These are phyloP conservation scores for Sesamia nonagrioides DNA, from an alignment of 1,140 invertebrate genomes.

Conservation along the genomic window DNA sequence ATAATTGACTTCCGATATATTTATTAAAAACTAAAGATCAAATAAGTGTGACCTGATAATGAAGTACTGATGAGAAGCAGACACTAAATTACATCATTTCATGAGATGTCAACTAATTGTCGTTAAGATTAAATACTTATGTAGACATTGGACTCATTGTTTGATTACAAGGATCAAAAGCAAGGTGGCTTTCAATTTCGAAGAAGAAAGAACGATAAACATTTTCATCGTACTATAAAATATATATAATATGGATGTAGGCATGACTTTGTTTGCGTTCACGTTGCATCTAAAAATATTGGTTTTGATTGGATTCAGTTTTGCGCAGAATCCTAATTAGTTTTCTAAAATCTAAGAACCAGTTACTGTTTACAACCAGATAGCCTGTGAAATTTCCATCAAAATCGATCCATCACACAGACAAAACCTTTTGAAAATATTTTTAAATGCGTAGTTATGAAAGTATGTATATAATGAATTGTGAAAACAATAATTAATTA, in stretches of 20 bases:
- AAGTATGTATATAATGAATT: no score
- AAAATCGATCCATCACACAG: no score
- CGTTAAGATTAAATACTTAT: constrained; percentile 27
- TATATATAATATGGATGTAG: neutral
- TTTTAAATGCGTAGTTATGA: no score
- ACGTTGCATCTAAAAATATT: no score
- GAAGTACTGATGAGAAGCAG: constrained; percentile 13
- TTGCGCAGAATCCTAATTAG: no score
- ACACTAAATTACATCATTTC: constrained; percentile 40
- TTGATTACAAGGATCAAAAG: constrained; percentile 20
- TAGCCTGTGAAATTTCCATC: no score
- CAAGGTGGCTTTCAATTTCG: constrained; percentile 5
- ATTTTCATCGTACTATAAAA: neutral
- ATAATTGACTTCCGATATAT: constrained; percentile 1
- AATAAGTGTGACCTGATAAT: constrained; percentile 1
- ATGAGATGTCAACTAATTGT: constrained; percentile 2
- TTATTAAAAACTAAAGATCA: constrained; percentile 8
- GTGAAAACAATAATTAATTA: no score
- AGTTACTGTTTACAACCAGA: no score
- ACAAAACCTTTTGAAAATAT: no score
- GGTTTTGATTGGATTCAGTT: no score
- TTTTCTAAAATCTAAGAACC: no score
- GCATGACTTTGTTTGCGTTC: no score
- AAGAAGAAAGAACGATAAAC: constrained; percentile 12
- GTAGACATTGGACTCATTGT: constrained; percentile 28